phyloP scores from a whole-genome alignment of 2,797 vertebrate species.

The Microchirus variegatus region DNA sequence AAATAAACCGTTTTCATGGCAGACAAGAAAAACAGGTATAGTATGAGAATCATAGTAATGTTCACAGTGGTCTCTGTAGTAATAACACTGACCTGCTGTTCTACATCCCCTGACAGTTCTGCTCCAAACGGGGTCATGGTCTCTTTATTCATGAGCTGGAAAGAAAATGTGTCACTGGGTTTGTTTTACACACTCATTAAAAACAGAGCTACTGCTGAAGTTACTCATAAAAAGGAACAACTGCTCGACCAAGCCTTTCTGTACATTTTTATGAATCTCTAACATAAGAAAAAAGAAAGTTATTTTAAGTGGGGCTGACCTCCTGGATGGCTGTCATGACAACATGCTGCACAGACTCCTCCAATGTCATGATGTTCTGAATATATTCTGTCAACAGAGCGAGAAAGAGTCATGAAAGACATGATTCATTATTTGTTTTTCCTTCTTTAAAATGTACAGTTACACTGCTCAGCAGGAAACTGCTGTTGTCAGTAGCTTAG shows the following conservation, averaged over 20 bases:
- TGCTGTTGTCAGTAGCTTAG: too few species aligned
- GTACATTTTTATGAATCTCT: constrained; percentile 1
- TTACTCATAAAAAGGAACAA: background rate
- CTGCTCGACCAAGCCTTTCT: constrained; percentile 6
- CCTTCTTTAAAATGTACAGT: background rate
- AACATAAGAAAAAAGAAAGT: background rate
- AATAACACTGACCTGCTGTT: constrained; percentile 86
- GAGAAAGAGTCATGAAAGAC: constrained; percentile 11
- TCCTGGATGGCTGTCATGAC: constrained; percentile 99
- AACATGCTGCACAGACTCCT: constrained; percentile 97
- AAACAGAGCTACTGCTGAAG: constrained; percentile 2
- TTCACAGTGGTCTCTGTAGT: constrained; percentile 1
- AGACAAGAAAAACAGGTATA: too few species aligned
- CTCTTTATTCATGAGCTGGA: constrained; percentile 94
- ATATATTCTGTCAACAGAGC: constrained; percentile 87
- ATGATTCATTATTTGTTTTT: background rate
- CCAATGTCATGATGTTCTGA: constrained; percentile 98
- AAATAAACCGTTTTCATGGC: too few species aligned
- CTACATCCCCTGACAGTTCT: constrained; percentile 86
- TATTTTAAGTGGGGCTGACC: constrained; percentile 76
- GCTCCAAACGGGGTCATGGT: constrained; percentile 71
- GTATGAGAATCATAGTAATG: too few species aligned
- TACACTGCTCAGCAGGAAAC: too few species aligned
- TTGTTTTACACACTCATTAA: constrained; percentile 15
- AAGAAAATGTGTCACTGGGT: constrained; percentile 37